Conservation (phyloP, 2,113 vertebrate species). For the Propithecus coquereli region DNA sequence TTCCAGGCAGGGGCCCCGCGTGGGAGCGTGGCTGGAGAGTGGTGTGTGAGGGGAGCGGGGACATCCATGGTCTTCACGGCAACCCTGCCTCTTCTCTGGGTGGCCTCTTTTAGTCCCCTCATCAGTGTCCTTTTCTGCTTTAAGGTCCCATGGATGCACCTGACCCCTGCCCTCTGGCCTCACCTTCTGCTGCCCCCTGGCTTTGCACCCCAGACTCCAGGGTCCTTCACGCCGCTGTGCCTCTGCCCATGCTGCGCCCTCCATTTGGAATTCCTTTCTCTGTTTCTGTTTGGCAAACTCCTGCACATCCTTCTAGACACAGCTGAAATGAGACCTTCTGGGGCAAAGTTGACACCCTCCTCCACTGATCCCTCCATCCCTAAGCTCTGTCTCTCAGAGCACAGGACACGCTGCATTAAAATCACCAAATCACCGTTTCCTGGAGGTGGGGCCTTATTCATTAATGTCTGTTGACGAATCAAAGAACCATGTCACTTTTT, state of each 20-base stretch:
- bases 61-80: rapidly evolving
- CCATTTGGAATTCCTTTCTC: neutral
- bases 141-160: neutral
- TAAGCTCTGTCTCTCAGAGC: neutral
- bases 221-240: neutral
- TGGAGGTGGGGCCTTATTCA: neutral
- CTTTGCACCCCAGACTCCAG: neutral
- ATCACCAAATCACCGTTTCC: neutral
- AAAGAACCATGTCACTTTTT: neutral
- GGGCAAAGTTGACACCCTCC: neutral
- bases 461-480: neutral
- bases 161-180: rapidly evolving
- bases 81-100: neutral
- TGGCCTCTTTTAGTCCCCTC: neutral
- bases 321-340: too few species aligned
- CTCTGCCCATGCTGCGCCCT: neutral
- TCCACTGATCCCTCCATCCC: neutral
- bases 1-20: neutral
- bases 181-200: too few species aligned
- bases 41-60: neutral
- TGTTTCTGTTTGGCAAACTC: neutral
- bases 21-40: neutral
- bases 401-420: neutral
- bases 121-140: neutral
- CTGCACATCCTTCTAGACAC: neutral